A percentile compares a stretch with the other conserved stretches of the same genome.
phyloP scores from a whole-genome alignment of 1,140 invertebrate species.

The Scaptodrosophila lebanonensis region DNA sequence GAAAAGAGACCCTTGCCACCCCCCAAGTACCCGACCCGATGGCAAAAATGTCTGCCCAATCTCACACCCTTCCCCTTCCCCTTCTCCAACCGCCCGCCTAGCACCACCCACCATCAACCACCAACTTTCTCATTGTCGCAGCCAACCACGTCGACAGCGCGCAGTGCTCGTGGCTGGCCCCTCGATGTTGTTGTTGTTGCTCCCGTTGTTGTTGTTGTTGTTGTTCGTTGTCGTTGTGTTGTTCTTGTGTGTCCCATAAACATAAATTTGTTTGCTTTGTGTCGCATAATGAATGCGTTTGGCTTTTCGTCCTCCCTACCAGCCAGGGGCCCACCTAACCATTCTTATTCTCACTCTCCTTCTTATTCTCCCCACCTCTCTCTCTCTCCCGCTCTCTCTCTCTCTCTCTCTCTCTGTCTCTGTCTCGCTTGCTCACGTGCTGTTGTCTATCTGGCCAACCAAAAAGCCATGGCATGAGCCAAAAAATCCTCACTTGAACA shows the following conservation, averaged over 20 bases:
- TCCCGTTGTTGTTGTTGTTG: no score
- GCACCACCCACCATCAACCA: no score
- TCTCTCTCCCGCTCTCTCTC: not conserved
- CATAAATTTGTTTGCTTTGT: slow-evolving; percentile 24
- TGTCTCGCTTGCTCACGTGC: no score
- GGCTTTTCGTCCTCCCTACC: slow-evolving; percentile 2
- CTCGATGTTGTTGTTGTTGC: no score
- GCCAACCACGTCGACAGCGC: not conserved
- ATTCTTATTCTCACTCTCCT: slow-evolving; percentile 5
- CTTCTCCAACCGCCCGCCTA: no score
- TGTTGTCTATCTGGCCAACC: no score
- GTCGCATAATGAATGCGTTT: slow-evolving; percentile 24
- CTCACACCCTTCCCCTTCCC: no score
- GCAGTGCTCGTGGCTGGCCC: slow-evolving; percentile 2
- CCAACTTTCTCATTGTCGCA: no score
- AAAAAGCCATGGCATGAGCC: no score
- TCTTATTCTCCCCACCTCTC: not conserved
- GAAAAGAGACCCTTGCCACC: slow-evolving; percentile 3
- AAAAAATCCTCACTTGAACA: slow-evolving; percentile 18
- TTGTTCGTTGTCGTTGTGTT: slow-evolving; percentile 14
- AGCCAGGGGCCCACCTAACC: not conserved
- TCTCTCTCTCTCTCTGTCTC: no score
- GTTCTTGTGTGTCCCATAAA: slow-evolving; percentile 19
- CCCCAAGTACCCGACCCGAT: not conserved
- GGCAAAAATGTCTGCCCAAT: no score